These are phyloP conservation scores for Microctonus aethiopoides DNA, from an alignment of 2,888 invertebrate genomes.

Conservation along the genomic window DNA sequence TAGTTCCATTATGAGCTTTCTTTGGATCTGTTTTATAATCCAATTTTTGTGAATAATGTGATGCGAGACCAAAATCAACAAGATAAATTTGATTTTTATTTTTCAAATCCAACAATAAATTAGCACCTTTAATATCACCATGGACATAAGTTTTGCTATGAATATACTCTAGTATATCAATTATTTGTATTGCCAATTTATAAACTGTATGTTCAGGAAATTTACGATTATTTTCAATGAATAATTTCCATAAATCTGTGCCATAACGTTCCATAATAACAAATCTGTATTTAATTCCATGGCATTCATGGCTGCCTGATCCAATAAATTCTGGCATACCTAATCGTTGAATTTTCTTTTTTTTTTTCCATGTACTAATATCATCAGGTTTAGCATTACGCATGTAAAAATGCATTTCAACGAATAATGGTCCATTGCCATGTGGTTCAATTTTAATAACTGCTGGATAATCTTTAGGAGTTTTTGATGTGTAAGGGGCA, in stretches of 20 bases:
- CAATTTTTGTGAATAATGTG: constrained; percentile 76
- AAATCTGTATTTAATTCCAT: constrained; percentile 81
- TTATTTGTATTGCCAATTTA: constrained; percentile 84
- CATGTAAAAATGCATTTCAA: constrained; percentile 92
- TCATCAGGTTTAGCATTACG: constrained; percentile 79
- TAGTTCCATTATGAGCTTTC: constrained; percentile 96
- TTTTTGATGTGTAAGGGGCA: constrained; percentile 67
- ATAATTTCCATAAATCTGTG: constrained; percentile 84
- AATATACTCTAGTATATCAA: constrained; percentile 92
- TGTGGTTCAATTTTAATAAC: constrained; percentile 90
- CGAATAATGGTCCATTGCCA: constrained; percentile 93
- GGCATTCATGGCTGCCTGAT: constrained; percentile 83
- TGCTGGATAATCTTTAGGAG: constrained; percentile 72
- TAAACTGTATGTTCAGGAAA: constrained; percentile 83
- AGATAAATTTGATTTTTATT: constrained; percentile 82
- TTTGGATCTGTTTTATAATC: constrained; percentile 90
- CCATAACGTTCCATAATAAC: constrained; percentile 91
- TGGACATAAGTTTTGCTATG: constrained; percentile 92
- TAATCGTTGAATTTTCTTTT: constrained; percentile 76
- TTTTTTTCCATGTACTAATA: constrained; percentile 76
- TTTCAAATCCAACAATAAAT: constrained; percentile 83
- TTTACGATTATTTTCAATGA: constrained; percentile 73
- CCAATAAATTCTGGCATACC: constrained; percentile 89
- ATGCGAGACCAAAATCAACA: constrained; percentile 94
- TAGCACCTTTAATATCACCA: constrained; percentile 95